Base-by-base conservation (phyloP, 2,888 invertebrate genomes). In the Thereva nobilitata region DNA sequence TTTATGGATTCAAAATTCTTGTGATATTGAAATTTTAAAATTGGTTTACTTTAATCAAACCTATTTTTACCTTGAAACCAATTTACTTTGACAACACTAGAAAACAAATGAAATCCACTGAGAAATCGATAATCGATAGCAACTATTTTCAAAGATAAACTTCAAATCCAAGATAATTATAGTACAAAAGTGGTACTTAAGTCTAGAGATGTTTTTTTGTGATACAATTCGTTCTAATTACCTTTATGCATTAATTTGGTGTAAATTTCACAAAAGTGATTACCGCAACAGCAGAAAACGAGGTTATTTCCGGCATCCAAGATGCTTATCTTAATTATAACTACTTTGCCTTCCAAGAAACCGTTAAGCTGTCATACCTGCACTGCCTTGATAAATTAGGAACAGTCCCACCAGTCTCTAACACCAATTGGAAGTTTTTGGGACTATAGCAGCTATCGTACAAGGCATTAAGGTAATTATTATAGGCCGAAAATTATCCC, bases 241-340 rank as follows among this genome's bases (percentile, higher is more conserved):
- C 12, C 38, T 10, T 45, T 47, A 47, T 59, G 45, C 47, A 37
- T 44, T 37, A 59, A 47, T 8, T 59, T 38, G 37, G 6, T 38
- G 57, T 59, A 59, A 59, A 59, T 47, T 47, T 59, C 57, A 59
- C 6, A 47, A 59, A 59, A 59, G 57, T 59, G 47, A 59, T 59
- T 59, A 47, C 57, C 10, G 38, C 57, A 59, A 47, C 45, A 59
- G 47, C 47, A 47, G 56, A 59, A 47, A 59, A 59, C 47, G 42
- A 59, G 57, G 57, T 59, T 47, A 47, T 41, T 45, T 59, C 57
- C 57, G 57, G 57, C 38, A 12, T 10, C 37, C 47, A 38, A 59
- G 47, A 59, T 59, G 41, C 38, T 59, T 59, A 59, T 59, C 57
- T 59, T 59, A 59, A 59, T 59, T 47, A 23, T 23, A 23, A 59